A percentile compares a stretch with the other conserved stretches of the same genome.
These are phyloP conservation scores for Drosophila lacteicornis DNA, from an alignment of 1,140 invertebrate genomes.

Conservation along the genomic window DNA sequence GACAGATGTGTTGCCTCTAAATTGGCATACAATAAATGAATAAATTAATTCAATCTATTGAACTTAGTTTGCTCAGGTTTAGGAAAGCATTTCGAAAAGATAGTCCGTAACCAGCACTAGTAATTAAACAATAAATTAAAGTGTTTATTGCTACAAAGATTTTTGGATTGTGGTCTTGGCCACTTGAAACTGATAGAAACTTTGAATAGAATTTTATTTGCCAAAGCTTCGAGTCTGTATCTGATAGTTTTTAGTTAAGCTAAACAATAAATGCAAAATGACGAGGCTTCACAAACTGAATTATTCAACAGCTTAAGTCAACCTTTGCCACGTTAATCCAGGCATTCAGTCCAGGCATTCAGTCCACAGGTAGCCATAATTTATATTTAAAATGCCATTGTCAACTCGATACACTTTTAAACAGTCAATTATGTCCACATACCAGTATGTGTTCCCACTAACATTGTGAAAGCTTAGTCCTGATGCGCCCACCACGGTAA, in stretches of 20 bases:
- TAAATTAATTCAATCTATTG: neutral
- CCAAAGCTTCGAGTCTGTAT: no score
- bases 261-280: no score
- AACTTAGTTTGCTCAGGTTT: neutral
- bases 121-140: neutral
- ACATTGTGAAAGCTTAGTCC: slow-evolving; percentile 6
- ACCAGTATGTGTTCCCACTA: no score
- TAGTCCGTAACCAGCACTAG: neutral
- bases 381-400: slow-evolving; percentile 11
- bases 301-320: no score
- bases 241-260: no score
- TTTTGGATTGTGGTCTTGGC: neutral
- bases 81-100: neutral
- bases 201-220: no score
- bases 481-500: slow-evolving; percentile 12
- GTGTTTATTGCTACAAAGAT: neutral
- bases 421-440: slow-evolving; percentile 12
- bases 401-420: slow-evolving; percentile 7
- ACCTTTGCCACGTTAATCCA: neutral
- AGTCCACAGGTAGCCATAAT: neutral
- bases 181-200: neutral
- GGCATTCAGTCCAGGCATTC: neutral
- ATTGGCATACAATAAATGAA: neutral
- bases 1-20: neutral
- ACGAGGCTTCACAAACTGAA: no score